These are phyloP conservation scores for Aporrectodea caliginosa DNA, from an alignment of 1,140 invertebrate species.

Conservation along the genomic window DNA sequence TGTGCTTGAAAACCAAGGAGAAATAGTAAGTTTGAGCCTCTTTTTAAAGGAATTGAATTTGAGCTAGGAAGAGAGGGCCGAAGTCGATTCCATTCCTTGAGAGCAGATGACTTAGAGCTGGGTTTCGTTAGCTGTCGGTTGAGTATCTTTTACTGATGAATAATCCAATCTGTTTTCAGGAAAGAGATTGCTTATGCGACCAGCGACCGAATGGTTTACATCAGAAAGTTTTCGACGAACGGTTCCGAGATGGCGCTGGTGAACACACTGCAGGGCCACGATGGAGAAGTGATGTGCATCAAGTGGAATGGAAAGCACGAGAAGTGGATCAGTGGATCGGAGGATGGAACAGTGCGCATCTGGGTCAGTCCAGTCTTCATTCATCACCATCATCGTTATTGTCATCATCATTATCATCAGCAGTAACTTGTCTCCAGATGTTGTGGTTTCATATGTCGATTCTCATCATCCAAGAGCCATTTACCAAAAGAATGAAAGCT, in stretches of 20 bases:
- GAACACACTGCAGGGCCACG: slow-evolving; percentile 53
- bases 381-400: not conserved
- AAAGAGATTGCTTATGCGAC: slow-evolving; percentile 54
- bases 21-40: too few relatives aligned
- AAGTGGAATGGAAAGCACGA: slow-evolving; percentile 46
- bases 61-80: too few relatives aligned
- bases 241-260: slow-evolving; percentile 50
- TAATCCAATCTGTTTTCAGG: slow-evolving; percentile 33
- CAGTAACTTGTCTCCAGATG: too few relatives aligned
- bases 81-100: too few relatives aligned
- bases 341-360: slow-evolving; percentile 53
- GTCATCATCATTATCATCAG: not conserved
- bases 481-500: too few relatives aligned
- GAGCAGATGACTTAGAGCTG: too few relatives aligned
- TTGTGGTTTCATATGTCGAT: too few relatives aligned
- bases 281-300: slow-evolving; percentile 50
- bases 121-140: too few relatives aligned
- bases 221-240: slow-evolving; percentile 50
- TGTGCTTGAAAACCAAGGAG: too few relatives aligned
- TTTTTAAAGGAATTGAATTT: too few relatives aligned
- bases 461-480: too few relatives aligned
- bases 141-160: too few relatives aligned
- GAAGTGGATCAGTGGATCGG: slow-evolving; percentile 53
- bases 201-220: slow-evolving; percentile 55
- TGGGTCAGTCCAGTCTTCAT: slow-evolving; percentile 43